Percentiles rank a stretch among this genome's conserved stretches.
phyloP scores from a whole-genome alignment of 64 coral and sea anemone genomes.

The Montipora sp. region DNA sequence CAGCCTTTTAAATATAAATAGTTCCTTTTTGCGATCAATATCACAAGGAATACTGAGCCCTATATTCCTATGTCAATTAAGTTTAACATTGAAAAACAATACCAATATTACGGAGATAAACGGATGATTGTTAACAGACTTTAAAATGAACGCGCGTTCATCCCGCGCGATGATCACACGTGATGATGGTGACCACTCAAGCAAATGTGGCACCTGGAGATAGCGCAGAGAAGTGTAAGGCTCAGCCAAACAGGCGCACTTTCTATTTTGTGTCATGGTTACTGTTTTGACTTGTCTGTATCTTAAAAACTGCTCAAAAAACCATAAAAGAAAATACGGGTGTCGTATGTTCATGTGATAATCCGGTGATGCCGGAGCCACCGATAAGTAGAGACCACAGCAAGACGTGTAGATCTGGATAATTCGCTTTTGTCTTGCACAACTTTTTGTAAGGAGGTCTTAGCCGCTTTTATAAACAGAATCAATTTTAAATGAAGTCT shows the following conservation, averaged over 20 bases:
- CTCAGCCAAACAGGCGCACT: not conserved
- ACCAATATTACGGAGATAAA: not conserved
- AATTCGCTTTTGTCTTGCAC: conserved; percentile 30
- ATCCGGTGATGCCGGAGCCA: not conserved
- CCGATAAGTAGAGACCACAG: not conserved
- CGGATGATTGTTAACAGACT: conserved; percentile 5
- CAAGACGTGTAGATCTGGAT: conserved; percentile 4
- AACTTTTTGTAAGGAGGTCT: conserved; percentile 11
- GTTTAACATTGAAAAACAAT: not conserved
- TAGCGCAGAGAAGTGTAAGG: not conserved
- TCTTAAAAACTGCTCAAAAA: not conserved
- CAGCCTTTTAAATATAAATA: conserved; percentile 11
- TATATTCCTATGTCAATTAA: not conserved
- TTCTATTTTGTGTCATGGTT: not conserved
- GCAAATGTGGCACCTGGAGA: no score
- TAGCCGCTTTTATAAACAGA: not conserved
- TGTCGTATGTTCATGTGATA: conserved; percentile 1
- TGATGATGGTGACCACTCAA: not conserved
- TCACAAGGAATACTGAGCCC: not conserved
- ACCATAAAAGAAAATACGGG: not conserved
- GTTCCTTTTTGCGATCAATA: conserved; percentile 4
- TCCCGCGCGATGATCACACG: not conserved
- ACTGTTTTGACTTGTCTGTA: not conserved
- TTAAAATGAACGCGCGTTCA: not conserved
- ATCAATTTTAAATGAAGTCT: not conserved